These are phyloP conservation scores for Caenorhabditis imperialis DNA, from an alignment of 2,888 invertebrate genomes.

Conservation along the genomic window DNA sequence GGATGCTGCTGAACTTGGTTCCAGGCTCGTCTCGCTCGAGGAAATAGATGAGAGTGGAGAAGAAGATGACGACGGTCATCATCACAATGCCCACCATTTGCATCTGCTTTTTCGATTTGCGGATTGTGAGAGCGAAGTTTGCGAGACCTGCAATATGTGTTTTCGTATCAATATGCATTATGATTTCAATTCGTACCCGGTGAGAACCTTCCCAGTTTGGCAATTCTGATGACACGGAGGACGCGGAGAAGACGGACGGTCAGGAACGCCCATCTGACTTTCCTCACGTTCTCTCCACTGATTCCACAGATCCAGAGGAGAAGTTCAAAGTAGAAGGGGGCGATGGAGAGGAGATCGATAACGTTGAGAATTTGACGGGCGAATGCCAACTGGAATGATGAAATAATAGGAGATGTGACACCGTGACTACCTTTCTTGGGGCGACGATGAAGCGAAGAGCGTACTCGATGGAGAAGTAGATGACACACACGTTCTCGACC, in stretches of 20 bases:
- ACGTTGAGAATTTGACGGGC: constrained; percentile 76
- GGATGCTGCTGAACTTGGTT: constrained; percentile 76
- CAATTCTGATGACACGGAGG: constrained; percentile 76
- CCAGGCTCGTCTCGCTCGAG: constrained; percentile 76
- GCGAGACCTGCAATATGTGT: constrained; percentile 68
- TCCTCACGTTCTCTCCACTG: constrained; percentile 76
- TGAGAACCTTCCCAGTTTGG: constrained; percentile 76
- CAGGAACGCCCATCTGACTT: constrained; percentile 77
- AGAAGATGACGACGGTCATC: constrained; percentile 76
- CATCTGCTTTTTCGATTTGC: constrained; percentile 77
- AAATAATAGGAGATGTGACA: not conserved
- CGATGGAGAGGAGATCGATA: constrained; percentile 74
- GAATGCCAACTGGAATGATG: constrained; percentile 59
- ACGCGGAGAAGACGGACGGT: constrained; percentile 77
- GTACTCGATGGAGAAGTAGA: constrained; percentile 77
- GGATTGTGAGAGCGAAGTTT: constrained; percentile 76
- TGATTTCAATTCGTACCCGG: constrained; percentile 63
- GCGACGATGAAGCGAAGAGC: constrained; percentile 74
- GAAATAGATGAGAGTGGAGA: constrained; percentile 77
- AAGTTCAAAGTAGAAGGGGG: constrained; percentile 76
- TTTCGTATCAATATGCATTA: not conserved
- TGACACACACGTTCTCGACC: constrained; percentile 77
- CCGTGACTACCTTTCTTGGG: constrained; percentile 59
- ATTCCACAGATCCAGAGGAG: constrained; percentile 74
- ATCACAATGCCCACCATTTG: constrained; percentile 75